These are phyloP conservation scores for Morpho deidamia DNA, from an alignment of 2,888 invertebrate genomes.

Conservation along the genomic window DNA sequence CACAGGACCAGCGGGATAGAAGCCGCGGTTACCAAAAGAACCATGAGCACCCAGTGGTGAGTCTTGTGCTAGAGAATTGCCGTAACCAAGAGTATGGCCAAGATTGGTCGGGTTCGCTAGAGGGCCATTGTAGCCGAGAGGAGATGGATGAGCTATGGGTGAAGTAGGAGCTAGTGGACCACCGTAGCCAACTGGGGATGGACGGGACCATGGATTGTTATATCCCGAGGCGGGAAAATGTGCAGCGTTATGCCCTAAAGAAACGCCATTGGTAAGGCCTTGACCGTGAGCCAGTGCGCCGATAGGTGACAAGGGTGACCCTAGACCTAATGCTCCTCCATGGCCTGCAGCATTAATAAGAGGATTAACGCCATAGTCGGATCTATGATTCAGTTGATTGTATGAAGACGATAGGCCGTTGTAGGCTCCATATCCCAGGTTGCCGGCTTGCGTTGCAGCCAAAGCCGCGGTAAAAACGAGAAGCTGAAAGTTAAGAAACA, in stretches of 20 bases:
- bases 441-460: conserved; percentile 71
- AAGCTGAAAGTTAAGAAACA: conserved; percentile 40
- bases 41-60: conserved; percentile 1
- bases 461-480: conserved; percentile 54
- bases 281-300: conserved; percentile 10
- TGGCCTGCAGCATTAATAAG: conserved; percentile 12
- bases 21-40: conserved; percentile 22
- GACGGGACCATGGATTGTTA: conserved; percentile 15
- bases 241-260: conserved; percentile 14
- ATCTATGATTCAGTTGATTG: conserved; percentile 8
- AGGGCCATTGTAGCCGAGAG: conserved; percentile 29
- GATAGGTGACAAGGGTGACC: conserved; percentile 7
- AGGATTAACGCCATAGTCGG: conserved; percentile 4
- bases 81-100: conserved; percentile 24
- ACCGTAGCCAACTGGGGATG: conserved; percentile 32
- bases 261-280: not conserved
- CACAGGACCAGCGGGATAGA: conserved; percentile 22
- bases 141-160: conserved; percentile 20
- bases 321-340: not conserved
- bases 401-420: not conserved
- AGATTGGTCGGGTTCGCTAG: conserved; percentile 10
- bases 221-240: conserved; percentile 25
- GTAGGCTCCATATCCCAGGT: conserved; percentile 41
- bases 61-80: conserved; percentile 17
- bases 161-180: conserved; percentile 30